Evolutionary conservation across 2,797 vertebrate genomes (phyloP).

Genomic region (Protonibea diacanthus): DNA sequence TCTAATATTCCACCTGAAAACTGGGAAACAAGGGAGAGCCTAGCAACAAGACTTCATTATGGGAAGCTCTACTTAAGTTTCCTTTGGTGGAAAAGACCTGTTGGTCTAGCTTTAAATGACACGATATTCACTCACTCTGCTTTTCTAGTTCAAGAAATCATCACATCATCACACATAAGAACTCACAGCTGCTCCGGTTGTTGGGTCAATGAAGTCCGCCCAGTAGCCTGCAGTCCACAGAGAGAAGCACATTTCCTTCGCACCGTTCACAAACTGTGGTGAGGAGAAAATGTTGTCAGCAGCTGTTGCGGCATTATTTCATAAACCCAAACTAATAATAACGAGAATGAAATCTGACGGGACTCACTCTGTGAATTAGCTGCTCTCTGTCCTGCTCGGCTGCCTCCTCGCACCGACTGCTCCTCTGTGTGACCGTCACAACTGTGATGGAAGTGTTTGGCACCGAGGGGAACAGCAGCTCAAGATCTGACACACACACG

Average conservation of each 20-base stretch:
- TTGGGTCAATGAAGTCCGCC: conserved; percentile 98
- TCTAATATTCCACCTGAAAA: neutral
- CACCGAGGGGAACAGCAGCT: conserved; percentile 90
- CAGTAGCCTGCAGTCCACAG: conserved; percentile 95
- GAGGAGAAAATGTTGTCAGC: neutral
- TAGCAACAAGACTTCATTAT: no score
- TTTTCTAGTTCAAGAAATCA: neutral
- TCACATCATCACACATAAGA: neutral
- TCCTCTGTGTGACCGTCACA: conserved; percentile 91
- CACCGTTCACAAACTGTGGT: conserved; percentile 92
- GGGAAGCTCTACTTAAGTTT: neutral
- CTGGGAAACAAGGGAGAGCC: neutral
- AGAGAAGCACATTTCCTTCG: conserved; percentile 96
- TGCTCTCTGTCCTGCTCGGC: conserved; percentile 86
- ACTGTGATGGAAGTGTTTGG: conserved; percentile 86
- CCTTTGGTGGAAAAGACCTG: neutral
- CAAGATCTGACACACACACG: conserved; percentile 85
- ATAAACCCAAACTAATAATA: neutral
- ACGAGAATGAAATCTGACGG: fast-evolving
- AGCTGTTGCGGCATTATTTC: neutral
- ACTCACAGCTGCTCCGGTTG: conserved; percentile 94
- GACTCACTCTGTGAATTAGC: conserved; percentile 89
- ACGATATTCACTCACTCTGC: neutral
- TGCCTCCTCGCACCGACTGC: conserved; percentile 81
- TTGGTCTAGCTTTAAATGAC: neutral